phyloP scores from a whole-genome alignment of 2,113 vertebrate genomes.

The Rhadina sibilatrix region DNA sequence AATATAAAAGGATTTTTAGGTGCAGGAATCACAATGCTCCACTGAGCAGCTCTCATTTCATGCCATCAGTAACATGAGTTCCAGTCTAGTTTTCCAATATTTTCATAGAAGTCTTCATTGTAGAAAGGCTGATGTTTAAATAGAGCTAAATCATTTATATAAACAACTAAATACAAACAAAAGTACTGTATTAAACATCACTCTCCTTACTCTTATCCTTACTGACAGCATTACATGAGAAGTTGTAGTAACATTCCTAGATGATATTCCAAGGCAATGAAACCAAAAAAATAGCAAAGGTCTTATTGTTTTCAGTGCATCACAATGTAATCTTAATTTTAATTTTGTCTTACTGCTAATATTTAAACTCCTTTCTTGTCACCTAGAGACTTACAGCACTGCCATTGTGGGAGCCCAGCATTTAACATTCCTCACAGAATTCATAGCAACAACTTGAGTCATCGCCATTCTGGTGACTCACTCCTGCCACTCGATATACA shows the following conservation, averaged over 20 bases:
- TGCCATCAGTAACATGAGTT: background rate
- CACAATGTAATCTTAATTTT: background rate
- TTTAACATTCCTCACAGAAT: slow-evolving; percentile 42
- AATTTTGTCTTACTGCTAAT: background rate
- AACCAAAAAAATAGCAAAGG: background rate
- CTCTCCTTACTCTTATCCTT: background rate
- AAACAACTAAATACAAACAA: background rate
- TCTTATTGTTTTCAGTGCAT: background rate
- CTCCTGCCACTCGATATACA: slow-evolving; percentile 16
- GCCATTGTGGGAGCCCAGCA: background rate
- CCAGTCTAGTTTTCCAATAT: background rate
- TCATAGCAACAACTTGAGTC: slow-evolving; percentile 63
- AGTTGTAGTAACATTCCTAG: background rate
- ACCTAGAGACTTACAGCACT: slow-evolving; percentile 16
- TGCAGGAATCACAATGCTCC: background rate
- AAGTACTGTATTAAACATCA: background rate
- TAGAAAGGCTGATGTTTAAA: background rate
- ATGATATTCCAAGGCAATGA: background rate
- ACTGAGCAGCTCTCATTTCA: background rate
- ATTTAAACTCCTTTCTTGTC: background rate
- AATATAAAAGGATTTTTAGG: background rate
- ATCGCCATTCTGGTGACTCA: slow-evolving; percentile 58
- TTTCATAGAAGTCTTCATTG: background rate
- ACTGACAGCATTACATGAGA: background rate
- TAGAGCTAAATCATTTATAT: background rate